Percentiles rank a stretch among this genome's conserved stretches.
Evolutionary conservation across 2,113 vertebrate genomes (phyloP).

Genomic region (Zapus hudsonius): DNA sequence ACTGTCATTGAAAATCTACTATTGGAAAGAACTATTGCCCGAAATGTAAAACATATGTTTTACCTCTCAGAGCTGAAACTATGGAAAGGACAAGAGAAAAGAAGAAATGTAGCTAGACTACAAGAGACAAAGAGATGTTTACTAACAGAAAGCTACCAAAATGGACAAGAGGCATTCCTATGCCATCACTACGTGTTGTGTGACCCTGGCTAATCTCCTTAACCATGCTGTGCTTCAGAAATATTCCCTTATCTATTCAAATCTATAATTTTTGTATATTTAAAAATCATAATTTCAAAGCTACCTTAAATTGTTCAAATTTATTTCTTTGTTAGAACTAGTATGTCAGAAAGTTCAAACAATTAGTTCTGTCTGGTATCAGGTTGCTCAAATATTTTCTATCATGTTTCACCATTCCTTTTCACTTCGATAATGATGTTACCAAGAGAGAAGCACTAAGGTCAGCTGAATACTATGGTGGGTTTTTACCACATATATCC

Average conservation of each 20-base stretch:
- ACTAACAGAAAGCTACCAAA: conserved; percentile 33
- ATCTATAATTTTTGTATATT: background rate
- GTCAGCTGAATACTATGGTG: conserved; percentile 34
- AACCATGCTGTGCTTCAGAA: conserved; percentile 51
- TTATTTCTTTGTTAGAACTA: conserved; percentile 16
- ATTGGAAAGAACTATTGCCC: conserved; percentile 1
- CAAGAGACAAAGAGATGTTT: background rate
- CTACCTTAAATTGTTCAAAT: background rate
- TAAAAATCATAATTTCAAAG: conserved; percentile 28
- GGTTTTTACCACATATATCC: conserved; percentile 64
- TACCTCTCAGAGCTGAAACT: background rate
- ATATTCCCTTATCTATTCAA: background rate
- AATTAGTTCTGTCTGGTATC: conserved; percentile 16
- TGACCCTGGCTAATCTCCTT: conserved; percentile 5
- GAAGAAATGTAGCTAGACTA: background rate
- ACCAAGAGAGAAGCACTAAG: conserved; percentile 42
- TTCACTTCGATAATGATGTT: conserved; percentile 32
- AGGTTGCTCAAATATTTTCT: background rate
- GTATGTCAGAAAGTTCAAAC: conserved; percentile 36
- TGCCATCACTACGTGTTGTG: background rate
- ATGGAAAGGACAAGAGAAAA: background rate
- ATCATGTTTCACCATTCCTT: conserved; percentile 27
- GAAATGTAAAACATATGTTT: background rate
- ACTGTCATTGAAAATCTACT: conserved; percentile 15
- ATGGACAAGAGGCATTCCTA: background rate